phyloP scores from a whole-genome alignment of 2,888 invertebrate species.

The Pterostichus madidus region DNA sequence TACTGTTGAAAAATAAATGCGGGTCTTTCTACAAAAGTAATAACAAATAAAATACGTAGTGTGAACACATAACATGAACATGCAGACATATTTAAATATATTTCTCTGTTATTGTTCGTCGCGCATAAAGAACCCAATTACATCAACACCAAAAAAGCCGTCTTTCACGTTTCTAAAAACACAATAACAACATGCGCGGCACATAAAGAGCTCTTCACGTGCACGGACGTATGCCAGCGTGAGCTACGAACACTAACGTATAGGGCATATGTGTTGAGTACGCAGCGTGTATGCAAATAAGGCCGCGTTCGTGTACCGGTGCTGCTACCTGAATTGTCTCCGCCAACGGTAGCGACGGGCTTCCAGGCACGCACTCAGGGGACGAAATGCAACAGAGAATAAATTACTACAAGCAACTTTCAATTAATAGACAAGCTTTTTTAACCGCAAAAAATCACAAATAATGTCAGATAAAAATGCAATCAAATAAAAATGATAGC shows the following conservation, averaged over 20 bases:
- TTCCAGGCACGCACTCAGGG: background rate
- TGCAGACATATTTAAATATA: slow-evolving; percentile 53
- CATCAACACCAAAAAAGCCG: slow-evolving; percentile 50
- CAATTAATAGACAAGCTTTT: too few relatives aligned
- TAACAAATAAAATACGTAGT: slow-evolving; percentile 53
- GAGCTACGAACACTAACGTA: slow-evolving; percentile 11
- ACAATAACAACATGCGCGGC: slow-evolving; percentile 48
- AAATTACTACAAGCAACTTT: too few relatives aligned
- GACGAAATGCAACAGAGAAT: too few relatives aligned
- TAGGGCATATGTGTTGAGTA: slow-evolving; percentile 27
- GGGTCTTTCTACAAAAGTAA: background rate
- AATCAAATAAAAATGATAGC: too few relatives aligned
- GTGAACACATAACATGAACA: slow-evolving; percentile 31
- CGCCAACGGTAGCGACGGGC: background rate
- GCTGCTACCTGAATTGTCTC: slow-evolving; percentile 11
- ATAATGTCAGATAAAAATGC: too few relatives aligned
- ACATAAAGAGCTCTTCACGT: slow-evolving; percentile 43
- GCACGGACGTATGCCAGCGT: slow-evolving; percentile 27
- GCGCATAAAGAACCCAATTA: slow-evolving; percentile 50
- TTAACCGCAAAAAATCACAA: too few relatives aligned
- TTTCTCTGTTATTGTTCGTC: slow-evolving; percentile 48
- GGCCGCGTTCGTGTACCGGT: slow-evolving; percentile 13
- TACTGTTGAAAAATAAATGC: slow-evolving; percentile 1
- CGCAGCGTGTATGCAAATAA: slow-evolving; percentile 53
- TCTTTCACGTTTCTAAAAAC: slow-evolving; percentile 50